Evolutionary conservation across 2,888 invertebrate genomes (phyloP).

Genomic region (Oegoconia quadripuncta): DNA sequence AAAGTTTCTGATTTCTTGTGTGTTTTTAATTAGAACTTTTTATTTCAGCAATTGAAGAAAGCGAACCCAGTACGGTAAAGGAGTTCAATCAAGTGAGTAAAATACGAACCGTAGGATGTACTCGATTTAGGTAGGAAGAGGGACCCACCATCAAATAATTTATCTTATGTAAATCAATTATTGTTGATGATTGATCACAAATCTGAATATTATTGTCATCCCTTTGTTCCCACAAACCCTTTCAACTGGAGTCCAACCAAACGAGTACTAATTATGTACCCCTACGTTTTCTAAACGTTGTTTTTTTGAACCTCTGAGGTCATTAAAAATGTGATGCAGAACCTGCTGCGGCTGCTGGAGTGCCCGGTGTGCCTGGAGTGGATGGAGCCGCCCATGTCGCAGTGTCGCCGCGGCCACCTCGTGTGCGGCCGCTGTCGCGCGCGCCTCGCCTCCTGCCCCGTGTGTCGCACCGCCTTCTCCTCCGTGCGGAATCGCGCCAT

Average conservation of each 20-base stretch:
- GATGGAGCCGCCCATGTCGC: conserved; percentile 80
- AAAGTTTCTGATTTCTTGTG: neutral
- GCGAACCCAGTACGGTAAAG: conserved; percentile 39
- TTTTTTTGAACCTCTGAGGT: neutral
- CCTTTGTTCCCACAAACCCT: neutral
- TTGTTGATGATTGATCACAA: neutral
- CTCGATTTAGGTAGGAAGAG: neutral
- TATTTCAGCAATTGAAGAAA: conserved; percentile 34
- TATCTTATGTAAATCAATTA: neutral
- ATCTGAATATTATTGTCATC: neutral
- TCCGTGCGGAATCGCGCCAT: conserved; percentile 74
- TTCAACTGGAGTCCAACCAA: too few species aligned
- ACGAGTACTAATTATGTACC: neutral
- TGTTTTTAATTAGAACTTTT: conserved; percentile 7
- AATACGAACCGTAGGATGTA: neutral
- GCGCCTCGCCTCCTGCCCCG: conserved; percentile 77
- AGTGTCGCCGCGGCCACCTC: conserved; percentile 82
- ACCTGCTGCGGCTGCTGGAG: conserved; percentile 71
- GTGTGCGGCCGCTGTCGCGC: conserved; percentile 78
- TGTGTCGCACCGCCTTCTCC: conserved; percentile 77
- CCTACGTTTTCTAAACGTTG: neutral
- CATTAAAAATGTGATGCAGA: conserved; percentile 30
- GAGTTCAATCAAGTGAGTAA: conserved; percentile 55
- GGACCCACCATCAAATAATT: too few species aligned
- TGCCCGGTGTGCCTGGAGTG: conserved; percentile 83